These are phyloP conservation scores for Bacillus rossius DNA, from an alignment of 1,140 invertebrate genomes.

Conservation along the genomic window DNA sequence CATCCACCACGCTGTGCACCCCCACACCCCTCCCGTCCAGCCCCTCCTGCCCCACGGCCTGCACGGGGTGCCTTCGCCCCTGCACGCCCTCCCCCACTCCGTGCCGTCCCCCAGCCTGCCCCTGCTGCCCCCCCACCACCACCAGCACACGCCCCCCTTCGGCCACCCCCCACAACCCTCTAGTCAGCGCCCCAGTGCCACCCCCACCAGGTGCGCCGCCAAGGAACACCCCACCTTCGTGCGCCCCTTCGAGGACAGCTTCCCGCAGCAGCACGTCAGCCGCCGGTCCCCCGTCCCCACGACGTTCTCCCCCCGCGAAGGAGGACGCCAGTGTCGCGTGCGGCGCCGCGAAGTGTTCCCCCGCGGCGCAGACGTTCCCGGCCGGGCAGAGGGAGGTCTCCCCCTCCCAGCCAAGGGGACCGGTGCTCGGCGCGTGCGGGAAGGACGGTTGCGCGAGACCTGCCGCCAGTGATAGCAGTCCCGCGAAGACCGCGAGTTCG, in stretches of 20 bases:
- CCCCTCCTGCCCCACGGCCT: slow-evolving; percentile 1
- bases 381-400: no score
- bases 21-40: slow-evolving; percentile 2
- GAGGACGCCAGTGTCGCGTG: no score
- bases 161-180: not conserved
- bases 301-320: no score
- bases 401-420: no score
- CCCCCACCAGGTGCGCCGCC: not conserved
- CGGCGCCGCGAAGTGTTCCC: no score
- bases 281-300: slow-evolving; percentile 16
- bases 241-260: slow-evolving; percentile 45
- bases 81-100: slow-evolving; percentile 7
- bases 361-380: no score
- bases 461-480: no score
- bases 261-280: slow-evolving; percentile 32
- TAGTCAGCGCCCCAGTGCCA: not conserved
- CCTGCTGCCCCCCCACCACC: not conserved
- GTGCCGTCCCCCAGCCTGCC: not conserved
- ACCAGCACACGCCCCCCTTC: not conserved
- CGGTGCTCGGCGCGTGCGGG: no score
- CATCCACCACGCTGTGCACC: not conserved
- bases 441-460: no score
- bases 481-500: no score
- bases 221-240: slow-evolving; percentile 33
- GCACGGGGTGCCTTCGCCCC: not conserved